Conservation (phyloP, 2,888 invertebrate species). For the Agriotes lineatus region DNA sequence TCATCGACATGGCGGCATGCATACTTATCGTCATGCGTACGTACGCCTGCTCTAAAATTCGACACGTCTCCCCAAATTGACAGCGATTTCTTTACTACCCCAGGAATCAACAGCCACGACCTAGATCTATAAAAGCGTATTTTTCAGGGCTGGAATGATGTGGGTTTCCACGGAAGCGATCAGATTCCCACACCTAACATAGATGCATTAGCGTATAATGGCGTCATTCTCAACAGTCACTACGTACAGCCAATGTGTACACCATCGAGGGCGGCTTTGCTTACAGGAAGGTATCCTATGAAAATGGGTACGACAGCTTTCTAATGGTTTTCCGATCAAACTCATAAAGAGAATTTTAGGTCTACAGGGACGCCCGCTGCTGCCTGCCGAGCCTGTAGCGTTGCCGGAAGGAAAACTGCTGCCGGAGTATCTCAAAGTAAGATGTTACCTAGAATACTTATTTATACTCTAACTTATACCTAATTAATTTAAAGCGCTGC, state of each 20-base stretch:
- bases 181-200: constrained; percentile 93
- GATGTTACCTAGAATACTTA: too few species aligned
- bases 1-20: too few species aligned
- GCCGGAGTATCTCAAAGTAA: constrained; percentile 73
- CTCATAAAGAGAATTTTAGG: constrained; percentile 64
- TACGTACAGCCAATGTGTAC: constrained; percentile 90
- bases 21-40: too few species aligned
- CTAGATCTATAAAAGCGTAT: constrained; percentile 14
- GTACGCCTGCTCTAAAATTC: too few species aligned
- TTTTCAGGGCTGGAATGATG: constrained; percentile 90
- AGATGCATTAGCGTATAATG: constrained; percentile 86
- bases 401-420: constrained; percentile 78
- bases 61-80: neutral
- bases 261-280: constrained; percentile 84
- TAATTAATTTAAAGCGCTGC: too few species aligned
- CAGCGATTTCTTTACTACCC: neutral
- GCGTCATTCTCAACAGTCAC: constrained; percentile 86
- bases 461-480: too few species aligned
- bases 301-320: constrained; percentile 73
- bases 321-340: neutral
- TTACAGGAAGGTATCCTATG: constrained; percentile 90
- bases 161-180: constrained; percentile 89
- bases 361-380: constrained; percentile 79
- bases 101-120: constrained; percentile 12
- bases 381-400: constrained; percentile 78